These are phyloP conservation scores for Maccullochella peelii DNA, from an alignment of 2,113 vertebrate species.

Conservation along the genomic window DNA sequence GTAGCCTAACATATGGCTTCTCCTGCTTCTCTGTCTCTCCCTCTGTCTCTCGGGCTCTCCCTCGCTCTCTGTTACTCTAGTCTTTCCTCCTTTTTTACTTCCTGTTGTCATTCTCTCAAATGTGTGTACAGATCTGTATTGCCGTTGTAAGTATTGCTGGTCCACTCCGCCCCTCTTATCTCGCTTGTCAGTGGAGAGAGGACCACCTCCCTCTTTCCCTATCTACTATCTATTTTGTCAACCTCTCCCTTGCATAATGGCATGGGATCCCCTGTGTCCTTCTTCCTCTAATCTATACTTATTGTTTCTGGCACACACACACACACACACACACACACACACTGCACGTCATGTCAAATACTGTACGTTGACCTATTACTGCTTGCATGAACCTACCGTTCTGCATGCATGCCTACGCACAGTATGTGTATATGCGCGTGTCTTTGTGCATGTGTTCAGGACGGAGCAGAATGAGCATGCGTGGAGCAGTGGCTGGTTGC, in stretches of 20 bases:
- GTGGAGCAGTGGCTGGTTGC: constrained; percentile 64
- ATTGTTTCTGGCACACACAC: constrained; percentile 2
- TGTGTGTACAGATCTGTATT: neutral
- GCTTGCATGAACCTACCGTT: neutral
- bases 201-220: neutral
- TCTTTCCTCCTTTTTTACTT: constrained; percentile 1
- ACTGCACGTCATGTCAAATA: constrained; percentile 28
- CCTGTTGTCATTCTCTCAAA: neutral
- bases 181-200: constrained; percentile 23
- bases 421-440: neutral
- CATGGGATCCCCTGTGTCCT: constrained; percentile 21
- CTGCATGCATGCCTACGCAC: neutral
- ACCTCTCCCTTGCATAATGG: constrained; percentile 53
- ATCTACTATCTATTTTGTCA: constrained; percentile 45
- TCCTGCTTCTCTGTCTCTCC: constrained; percentile 10
- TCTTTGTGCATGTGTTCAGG: constrained; percentile 44
- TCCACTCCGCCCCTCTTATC: constrained; percentile 43
- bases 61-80: neutral
- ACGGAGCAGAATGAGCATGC: constrained; percentile 79
- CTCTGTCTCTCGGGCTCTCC: neutral
- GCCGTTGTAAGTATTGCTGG: constrained; percentile 24
- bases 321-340: neutral
- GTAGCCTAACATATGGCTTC: constrained; percentile 48
- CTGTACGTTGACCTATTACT: constrained; percentile 36
- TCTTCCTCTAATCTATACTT: constrained; percentile 7